These are phyloP conservation scores for Mastigias papua DNA, from an alignment of 30 jellyfish, hydroid and myxozoan genomes.

Conservation along the genomic window DNA sequence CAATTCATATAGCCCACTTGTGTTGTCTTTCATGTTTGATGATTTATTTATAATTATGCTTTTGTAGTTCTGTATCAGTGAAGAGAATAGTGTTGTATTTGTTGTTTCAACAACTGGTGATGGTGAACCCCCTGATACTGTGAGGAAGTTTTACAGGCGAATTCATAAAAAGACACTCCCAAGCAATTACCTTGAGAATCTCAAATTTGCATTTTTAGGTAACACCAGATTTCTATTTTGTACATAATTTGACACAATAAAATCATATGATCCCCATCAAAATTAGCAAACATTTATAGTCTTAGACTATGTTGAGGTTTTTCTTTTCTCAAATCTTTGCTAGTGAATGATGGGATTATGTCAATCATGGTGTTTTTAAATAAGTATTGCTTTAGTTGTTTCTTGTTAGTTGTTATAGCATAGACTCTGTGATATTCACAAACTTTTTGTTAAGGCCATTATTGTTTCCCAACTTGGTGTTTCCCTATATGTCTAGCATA, in stretches of 20 bases:
- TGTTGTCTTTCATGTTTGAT: neutral
- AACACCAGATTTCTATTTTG: too few species aligned
- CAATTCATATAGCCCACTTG: neutral
- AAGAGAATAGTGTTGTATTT: constrained; percentile 76
- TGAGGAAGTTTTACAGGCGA: constrained; percentile 83
- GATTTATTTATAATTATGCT: neutral
- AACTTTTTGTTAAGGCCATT: too few species aligned
- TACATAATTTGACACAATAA: neutral
- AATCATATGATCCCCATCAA: neutral
- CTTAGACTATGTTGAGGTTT: neutral
- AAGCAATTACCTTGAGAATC: constrained; percentile 42
- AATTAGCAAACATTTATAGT: neutral
- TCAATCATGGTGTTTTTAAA: too few species aligned
- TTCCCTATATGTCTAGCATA: too few species aligned
- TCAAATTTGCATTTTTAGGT: constrained; percentile 84
- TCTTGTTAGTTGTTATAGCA: too few species aligned
- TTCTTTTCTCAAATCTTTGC: too few species aligned
- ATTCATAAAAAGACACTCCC: constrained; percentile 81
- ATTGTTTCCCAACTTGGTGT: too few species aligned
- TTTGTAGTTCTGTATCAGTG: constrained; percentile 68
- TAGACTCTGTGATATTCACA: too few species aligned
- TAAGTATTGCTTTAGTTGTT: too few species aligned
- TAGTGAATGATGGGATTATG: too few species aligned
- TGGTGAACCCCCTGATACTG: constrained; percentile 96
- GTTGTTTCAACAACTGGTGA: constrained; percentile 96